Base-by-base conservation (phyloP, 2,113 vertebrate genomes). In the Paradoxurus hermaphroditus region DNA sequence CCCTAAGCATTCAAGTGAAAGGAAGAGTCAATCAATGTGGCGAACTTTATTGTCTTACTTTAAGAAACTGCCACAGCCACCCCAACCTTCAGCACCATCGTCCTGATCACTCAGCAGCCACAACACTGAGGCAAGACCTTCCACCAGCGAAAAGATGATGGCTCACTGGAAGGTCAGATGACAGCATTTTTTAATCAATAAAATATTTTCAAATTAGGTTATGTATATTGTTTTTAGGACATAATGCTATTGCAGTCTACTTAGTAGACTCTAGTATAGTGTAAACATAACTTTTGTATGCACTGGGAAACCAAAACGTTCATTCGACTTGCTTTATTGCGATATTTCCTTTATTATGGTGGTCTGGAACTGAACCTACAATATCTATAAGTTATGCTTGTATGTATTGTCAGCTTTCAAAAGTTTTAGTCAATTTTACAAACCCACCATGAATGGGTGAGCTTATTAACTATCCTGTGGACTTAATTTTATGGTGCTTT, bases 371-470 rank as follows among this genome's bases (percentile, higher is more conserved):
- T 73, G 72, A 44, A 14, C 23, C 23, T 73, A 25, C 72, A 27
- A 1, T 73, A 27, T 73, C 72, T 73, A 23, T 0, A 0, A 41
- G 39, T 23, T 44, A 27, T 41, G 6, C 72, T 19, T 73, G 3
- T 73, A 44, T 85, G 9, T 75, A 62, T 91, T 68, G 7, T 56
- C 34, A 81, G 36, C 27, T 89, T 94, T 73, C 15, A 49, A 51
- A 91, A 75, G 34, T 94, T 95, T 86, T 86, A 75, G 73, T 91
- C 31, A 82, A 6, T 67, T 92, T 94, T 81, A 49, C 31, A 86
- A 82, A 86, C 19, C n/a, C 3, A 21, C 46, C 5, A 6, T 77
- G 27, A 72, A 6, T 70, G 59, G 53, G 4, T 91, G 41, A 84
- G 46, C 4, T 39, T 72, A 46, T 78, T 86, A 77, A 49, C 75